phyloP scores from a whole-genome alignment of 2,113 vertebrate genomes.

The Prochilodus magdalenae region DNA sequence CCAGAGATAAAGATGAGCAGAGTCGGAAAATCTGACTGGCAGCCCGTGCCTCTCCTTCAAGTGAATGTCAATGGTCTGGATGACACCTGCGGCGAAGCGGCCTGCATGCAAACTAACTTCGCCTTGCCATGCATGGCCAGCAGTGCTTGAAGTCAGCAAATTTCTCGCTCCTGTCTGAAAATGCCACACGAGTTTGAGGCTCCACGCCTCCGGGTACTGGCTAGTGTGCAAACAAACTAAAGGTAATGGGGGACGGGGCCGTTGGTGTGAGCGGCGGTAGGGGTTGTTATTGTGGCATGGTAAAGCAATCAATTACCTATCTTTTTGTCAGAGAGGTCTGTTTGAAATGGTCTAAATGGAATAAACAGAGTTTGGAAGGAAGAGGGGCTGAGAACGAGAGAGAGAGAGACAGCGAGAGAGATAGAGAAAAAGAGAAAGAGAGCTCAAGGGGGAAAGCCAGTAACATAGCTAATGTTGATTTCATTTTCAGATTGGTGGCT shows the following conservation, averaged over 20 bases:
- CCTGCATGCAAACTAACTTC: slow-evolving; percentile 38
- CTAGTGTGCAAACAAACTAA: background rate
- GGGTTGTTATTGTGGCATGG: background rate
- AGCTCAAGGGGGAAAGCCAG: background rate
- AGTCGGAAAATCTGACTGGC: slow-evolving; percentile 16
- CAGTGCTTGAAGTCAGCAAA: slow-evolving; percentile 37
- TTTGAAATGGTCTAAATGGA: background rate
- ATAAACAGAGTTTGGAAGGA: background rate
- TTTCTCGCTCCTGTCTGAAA: slow-evolving; percentile 27
- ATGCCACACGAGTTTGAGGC: background rate
- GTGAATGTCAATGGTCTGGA: slow-evolving; percentile 37
- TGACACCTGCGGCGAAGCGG: slow-evolving; percentile 22
- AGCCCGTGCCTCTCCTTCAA: slow-evolving; percentile 11
- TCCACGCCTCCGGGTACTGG: slow-evolving; percentile 1
- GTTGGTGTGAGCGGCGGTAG: background rate
- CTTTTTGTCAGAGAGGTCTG: background rate
- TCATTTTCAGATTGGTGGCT: background rate
- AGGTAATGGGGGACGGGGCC: background rate
- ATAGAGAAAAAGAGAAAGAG: background rate
- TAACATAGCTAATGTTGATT: background rate
- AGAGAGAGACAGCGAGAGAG: slow-evolving; percentile 2
- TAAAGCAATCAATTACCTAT: background rate
- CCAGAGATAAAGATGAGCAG: slow-evolving; percentile 5
- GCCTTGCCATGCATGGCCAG: slow-evolving; percentile 13
- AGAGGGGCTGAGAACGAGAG: background rate